A percentile compares a stretch with the other conserved stretches of the same genome.
Conservation (phyloP, 2,888 invertebrate genomes). For the Trissolcus brochymenae region DNA sequence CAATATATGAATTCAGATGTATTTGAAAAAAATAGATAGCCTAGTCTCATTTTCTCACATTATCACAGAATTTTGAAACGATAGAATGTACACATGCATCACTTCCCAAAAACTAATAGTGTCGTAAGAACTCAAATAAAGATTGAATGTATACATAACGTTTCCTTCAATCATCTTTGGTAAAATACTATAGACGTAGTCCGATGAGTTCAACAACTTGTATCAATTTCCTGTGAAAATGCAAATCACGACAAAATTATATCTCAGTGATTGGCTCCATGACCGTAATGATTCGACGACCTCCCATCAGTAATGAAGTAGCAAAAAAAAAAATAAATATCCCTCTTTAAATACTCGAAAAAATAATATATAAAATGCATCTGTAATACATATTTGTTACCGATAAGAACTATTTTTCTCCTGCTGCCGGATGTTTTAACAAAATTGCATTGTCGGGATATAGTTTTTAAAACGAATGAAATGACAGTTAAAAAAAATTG, state of each 20-base stretch:
- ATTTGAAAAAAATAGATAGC: not conserved
- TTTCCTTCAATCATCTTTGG: conserved; percentile 18
- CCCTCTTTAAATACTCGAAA: not conserved
- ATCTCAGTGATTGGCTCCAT: no score
- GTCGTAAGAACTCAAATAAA: conserved; percentile 37
- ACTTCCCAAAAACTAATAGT: conserved; percentile 28
- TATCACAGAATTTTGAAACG: not conserved
- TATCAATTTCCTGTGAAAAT: conserved; percentile 36
- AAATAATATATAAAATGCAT: not conserved
- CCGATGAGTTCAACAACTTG: conserved; percentile 44
- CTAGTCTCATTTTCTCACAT: not conserved
- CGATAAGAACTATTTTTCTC: not conserved
- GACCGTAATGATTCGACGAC: not conserved
- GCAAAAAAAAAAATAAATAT: no score
- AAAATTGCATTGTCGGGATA: conserved; percentile 24
- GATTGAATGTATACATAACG: conserved; percentile 27
- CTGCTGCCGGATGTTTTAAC: not conserved
- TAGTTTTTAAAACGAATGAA: conserved; percentile 24
- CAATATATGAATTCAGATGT: not conserved
- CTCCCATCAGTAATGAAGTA: not conserved
- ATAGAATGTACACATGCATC: conserved; percentile 3
- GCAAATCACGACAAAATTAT: conserved; percentile 33
- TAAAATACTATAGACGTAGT: not conserved
- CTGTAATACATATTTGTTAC: not conserved
- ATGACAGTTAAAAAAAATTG: conserved; percentile 16